phyloP scores from a whole-genome alignment of 2,113 vertebrate species.

The Parotia lawesii region DNA sequence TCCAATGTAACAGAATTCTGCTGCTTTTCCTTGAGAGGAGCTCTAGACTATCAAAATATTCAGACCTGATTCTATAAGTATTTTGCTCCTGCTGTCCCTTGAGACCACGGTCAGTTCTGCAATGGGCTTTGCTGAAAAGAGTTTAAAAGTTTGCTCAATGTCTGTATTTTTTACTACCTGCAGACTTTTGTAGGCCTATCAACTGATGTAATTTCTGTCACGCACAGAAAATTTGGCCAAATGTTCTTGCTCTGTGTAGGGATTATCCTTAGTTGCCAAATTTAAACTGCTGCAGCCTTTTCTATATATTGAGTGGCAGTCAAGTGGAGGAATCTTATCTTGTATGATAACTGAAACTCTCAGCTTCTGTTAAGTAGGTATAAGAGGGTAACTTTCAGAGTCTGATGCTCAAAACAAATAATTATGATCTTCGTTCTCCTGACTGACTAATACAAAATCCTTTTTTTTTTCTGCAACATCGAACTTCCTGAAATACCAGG shows the following conservation, averaged over 20 bases:
- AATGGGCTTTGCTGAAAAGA: neutral
- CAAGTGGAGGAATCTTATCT: neutral
- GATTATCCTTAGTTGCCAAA: neutral
- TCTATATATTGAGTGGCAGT: neutral
- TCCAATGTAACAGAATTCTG: neutral
- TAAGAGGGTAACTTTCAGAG: neutral
- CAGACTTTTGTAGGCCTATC: neutral
- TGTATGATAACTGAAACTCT: neutral
- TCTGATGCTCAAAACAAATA: neutral
- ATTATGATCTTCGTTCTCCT: neutral
- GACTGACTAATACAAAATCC: neutral
- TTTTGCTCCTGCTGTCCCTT: neutral
- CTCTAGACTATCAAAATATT: neutral
- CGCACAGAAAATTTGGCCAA: neutral
- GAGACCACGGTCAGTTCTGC: accelerated
- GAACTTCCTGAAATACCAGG: neutral
- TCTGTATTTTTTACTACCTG: neutral
- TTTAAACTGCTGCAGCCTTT: neutral
- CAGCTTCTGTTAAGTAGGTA: neutral
- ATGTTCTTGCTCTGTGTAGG: neutral
- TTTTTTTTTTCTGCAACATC: neutral
- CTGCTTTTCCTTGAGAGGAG: neutral
- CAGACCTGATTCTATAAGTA: neutral
- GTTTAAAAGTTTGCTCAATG: neutral
- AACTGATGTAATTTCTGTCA: neutral